A percentile compares a stretch with the other conserved stretches of the same genome.
These are phyloP conservation scores for Microcebus jonahi DNA, from an alignment of 2,113 vertebrate genomes.

Conservation along the genomic window DNA sequence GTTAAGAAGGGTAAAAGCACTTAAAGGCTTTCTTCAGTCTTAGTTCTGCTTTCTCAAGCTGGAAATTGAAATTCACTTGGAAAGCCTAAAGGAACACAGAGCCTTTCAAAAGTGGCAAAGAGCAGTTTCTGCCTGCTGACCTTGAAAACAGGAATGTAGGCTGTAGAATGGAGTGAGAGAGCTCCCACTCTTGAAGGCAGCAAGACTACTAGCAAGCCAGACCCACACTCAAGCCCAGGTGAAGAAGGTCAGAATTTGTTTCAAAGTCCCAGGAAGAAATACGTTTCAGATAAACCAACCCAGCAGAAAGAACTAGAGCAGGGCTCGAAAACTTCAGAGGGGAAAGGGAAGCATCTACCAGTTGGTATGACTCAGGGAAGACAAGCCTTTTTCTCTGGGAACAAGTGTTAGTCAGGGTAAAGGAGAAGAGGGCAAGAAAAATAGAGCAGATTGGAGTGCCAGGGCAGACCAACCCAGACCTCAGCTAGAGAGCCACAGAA, in stretches of 20 bases:
- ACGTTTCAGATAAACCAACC: background rate
- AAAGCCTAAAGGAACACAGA: background rate
- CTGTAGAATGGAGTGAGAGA: background rate
- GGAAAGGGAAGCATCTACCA: background rate
- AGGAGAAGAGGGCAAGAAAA: background rate
- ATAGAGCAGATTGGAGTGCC: background rate
- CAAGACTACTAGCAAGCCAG: background rate
- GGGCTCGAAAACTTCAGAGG: background rate
- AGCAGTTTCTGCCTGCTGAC: background rate
- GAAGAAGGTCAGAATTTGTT: background rate
- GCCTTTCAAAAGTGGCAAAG: background rate
- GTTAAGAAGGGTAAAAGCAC: slow-evolving; percentile 3
- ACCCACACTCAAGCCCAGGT: background rate
- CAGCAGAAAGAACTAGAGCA: background rate
- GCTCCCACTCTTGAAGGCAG: background rate
- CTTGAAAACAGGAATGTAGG: background rate
- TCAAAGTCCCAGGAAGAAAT: background rate
- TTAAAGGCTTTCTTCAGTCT: background rate
- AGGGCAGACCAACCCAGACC: background rate
- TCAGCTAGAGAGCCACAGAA: background rate
- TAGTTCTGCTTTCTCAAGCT: slow-evolving; percentile 36
- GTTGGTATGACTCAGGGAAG: background rate
- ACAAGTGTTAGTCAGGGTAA: background rate
- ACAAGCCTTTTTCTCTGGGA: background rate
- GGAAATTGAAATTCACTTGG: background rate